Evolutionary conservation across 2,797 vertebrate species (phyloP).

Genomic region (Oophaga sylvatica): DNA sequence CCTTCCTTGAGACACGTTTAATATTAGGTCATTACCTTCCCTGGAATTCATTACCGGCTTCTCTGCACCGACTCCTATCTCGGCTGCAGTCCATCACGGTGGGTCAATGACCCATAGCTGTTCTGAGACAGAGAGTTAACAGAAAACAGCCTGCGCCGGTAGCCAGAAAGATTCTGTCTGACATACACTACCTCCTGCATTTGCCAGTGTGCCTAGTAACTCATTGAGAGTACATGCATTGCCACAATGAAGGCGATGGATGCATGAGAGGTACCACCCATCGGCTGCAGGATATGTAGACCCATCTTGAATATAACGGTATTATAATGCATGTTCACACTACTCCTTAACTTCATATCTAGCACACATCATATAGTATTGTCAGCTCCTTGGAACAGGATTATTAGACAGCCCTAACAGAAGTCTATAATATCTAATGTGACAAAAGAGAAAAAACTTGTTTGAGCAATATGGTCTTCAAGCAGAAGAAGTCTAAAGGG

Average conservation of each 20-base stretch:
- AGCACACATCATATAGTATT: background rate
- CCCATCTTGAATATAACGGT: background rate
- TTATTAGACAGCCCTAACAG: background rate
- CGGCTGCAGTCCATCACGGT: conserved; percentile 54
- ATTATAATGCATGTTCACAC: background rate
- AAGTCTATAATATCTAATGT: background rate
- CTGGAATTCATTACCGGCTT: conserved; percentile 59
- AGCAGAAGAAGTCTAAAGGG: background rate
- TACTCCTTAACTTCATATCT: background rate
- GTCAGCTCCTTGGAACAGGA: background rate
- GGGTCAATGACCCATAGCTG: conserved; percentile 59
- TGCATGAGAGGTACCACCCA: no score
- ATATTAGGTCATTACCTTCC: conserved; percentile 59
- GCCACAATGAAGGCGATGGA: background rate
- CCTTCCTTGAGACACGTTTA: conserved; percentile 56
- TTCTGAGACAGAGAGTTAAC: conserved; percentile 55
- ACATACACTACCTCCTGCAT: conserved; percentile 17
- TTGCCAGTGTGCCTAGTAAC: conserved; percentile 21
- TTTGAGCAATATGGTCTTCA: background rate
- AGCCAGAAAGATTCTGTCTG: conserved; percentile 37
- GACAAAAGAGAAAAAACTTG: background rate
- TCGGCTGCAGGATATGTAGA: background rate
- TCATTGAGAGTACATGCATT: background rate
- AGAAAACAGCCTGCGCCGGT: conserved; percentile 53
- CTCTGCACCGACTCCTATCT: conserved; percentile 50